Evolutionary conservation across 2,888 invertebrate species (phyloP).

Genomic region (Elegia similella): DNA sequence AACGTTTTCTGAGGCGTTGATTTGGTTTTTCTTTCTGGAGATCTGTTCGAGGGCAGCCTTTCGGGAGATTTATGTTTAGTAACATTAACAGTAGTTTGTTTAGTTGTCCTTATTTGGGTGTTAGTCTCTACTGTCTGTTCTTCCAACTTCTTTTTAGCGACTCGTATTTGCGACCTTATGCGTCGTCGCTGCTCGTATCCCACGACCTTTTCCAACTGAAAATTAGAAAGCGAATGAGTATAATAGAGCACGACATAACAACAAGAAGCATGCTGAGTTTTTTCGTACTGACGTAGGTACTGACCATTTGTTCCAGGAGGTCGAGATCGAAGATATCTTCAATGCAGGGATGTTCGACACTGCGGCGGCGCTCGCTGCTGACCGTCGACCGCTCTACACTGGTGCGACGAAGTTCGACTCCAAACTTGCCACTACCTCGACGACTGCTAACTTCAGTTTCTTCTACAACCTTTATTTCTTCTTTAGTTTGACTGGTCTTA

Average conservation of each 20-base stretch:
- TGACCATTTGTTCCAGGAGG: slow-evolving; percentile 87
- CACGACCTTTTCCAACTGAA: slow-evolving; percentile 87
- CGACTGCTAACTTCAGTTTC: slow-evolving; percentile 72
- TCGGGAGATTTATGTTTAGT: slow-evolving; percentile 48
- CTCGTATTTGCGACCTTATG: slow-evolving; percentile 88
- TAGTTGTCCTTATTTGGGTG: slow-evolving; percentile 43
- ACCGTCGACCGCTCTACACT: slow-evolving; percentile 74
- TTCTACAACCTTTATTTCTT: slow-evolving; percentile 54
- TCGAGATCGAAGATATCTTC: slow-evolving; percentile 88
- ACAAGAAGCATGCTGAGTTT: slow-evolving; percentile 36
- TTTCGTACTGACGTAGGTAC: slow-evolving; percentile 75
- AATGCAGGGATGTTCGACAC: slow-evolving; percentile 81
- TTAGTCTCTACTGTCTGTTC: slow-evolving; percentile 39
- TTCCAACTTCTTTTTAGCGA: slow-evolving; percentile 84
- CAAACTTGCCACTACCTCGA: slow-evolving; percentile 84
- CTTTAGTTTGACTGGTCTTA: slow-evolving; percentile 64
- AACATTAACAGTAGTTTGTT: slow-evolving; percentile 40
- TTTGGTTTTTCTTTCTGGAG: slow-evolving; percentile 44
- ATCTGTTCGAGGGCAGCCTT: slow-evolving; percentile 34
- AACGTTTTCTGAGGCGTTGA: slow-evolving; percentile 36
- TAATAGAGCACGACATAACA: slow-evolving; percentile 32
- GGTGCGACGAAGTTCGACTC: slow-evolving; percentile 84
- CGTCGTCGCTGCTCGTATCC: slow-evolving; percentile 89
- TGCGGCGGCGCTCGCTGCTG: slow-evolving; percentile 72
- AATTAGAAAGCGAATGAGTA: slow-evolving; percentile 43